Base-by-base conservation (phyloP, 2,888 invertebrate species). In the Dicyrtoma fusca region DNA sequence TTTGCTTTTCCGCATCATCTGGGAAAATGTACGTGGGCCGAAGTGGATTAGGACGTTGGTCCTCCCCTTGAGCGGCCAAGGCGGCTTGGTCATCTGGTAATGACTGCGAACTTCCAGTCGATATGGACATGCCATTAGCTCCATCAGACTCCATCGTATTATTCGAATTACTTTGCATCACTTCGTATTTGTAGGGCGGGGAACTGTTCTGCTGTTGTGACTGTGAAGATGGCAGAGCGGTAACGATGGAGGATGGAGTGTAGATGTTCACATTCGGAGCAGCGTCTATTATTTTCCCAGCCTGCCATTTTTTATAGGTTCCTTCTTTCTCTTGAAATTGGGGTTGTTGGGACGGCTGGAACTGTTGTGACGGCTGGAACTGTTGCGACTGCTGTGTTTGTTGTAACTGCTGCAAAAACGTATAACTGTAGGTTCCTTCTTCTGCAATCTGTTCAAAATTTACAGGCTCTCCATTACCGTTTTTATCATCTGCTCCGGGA, bases 1-100 rank as follows among this genome's bases (percentile, higher is more conserved):
- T 68, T n/a, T 68, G 66, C 19, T 68, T 68, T 23, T 68, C 66
- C 0, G 51, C 13, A n/a, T 68, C 66, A 21, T 68, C 66, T 6
- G 66, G 55, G 51, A 25, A 68, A 10, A 44, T 55, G 2, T 55
- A 17, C 2, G 65, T n/a, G n/a, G n/a, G 47, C 34, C 34, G 34
- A 13, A 3, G 21, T 6, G 17, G 47, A 45, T 21, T 25, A 19
- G 51, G n/a, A n/a, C n/a, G n/a, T n/a, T n/a, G n/a, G n/a, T 17
- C 13, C 6, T 26, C 26, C 1, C n/a, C n/a, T 10, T 51, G 51
- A 14, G 11, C 44, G 17, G 3, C 25, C n/a, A 11, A 8, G 23
- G 3, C 26, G 4, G 34, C 25, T 23, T 23, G 25, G 5, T 61
- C 61, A 17, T 61, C 61, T 11, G 34, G 61, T 1, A 61, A 14